Percentiles rank a stretch among this genome's conserved stretches.
Evolutionary conservation across 2,888 invertebrate genomes (phyloP).

Genomic region (Philopedon plagiatum): DNA sequence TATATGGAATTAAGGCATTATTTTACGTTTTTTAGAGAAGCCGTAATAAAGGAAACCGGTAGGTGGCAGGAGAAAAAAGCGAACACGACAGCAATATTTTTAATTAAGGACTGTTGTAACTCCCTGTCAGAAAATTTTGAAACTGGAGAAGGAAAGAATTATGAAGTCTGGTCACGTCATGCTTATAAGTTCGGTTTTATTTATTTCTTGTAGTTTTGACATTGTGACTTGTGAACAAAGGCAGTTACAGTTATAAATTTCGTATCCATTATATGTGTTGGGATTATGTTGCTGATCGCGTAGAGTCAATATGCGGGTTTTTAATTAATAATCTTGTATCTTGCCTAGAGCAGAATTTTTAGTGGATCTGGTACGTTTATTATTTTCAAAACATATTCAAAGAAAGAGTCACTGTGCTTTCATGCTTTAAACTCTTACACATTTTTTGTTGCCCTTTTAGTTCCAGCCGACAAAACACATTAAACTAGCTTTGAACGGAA

Average conservation of each 20-base stretch:
- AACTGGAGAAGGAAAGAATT: conserved; percentile 34
- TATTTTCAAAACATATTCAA: no score
- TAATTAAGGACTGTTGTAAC: conserved; percentile 49
- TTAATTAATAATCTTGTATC: not conserved
- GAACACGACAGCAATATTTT: conserved; percentile 54
- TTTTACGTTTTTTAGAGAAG: conserved; percentile 56
- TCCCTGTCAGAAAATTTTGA: conserved; percentile 20
- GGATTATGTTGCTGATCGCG: no score
- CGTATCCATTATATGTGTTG: no score
- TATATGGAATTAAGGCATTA: conserved; percentile 53
- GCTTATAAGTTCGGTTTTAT: conserved; percentile 12
- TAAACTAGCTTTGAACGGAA: conserved; percentile 7
- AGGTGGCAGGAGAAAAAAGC: conserved; percentile 53
- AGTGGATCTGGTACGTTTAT: no score
- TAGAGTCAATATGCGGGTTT: not conserved
- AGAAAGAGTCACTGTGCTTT: no score
- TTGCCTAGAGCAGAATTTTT: no score
- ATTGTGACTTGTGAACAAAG: conserved; percentile 25
- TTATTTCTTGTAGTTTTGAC: not conserved
- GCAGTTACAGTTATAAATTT: not conserved
- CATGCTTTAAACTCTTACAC: no score
- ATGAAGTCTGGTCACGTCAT: conserved; percentile 39
- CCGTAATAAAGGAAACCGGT: conserved; percentile 56
- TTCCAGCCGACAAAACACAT: conserved; percentile 3
- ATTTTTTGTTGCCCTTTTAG: no score